Base-by-base conservation (phyloP, 1,140 invertebrate genomes). In the Drosophila guanche region DNA sequence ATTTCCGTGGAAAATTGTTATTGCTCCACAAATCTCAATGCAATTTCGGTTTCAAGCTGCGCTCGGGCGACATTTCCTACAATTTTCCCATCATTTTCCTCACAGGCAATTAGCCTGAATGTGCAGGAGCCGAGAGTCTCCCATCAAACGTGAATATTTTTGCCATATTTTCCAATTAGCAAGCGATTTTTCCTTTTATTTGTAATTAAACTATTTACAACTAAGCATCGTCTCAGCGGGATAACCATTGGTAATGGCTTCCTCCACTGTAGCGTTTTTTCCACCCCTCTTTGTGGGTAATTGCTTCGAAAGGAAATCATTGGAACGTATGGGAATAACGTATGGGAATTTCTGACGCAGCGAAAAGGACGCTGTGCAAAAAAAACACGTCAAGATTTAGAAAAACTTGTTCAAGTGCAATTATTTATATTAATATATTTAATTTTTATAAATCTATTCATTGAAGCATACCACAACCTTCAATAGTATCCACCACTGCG, bases 151-250 rank as follows among this genome's bases (percentile, higher is more conserved):
- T 72, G 67, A 51, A 63, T 66, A 74, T 78, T 68, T 67, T 65
- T 55, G 46, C 73, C 60, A 75, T 79, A 76, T 63, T 73, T 85
- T 69, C 68, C 81, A 85, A 84, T 85, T 85, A 85, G 80, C 77
- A 37, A 53, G 22, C 67, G 81, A 80, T 86, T 86, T 81, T 65
- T 65, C 45, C 56, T 53, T 80, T 73, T 69, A 68, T 69, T 69
- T 50, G 59, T 66, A 73, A 75, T 80, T 80, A 69, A 86, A 80
- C 81, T 85, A 86, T 85, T 85, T 80, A 86, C 77, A 65, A 47
- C 70, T 81, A 63, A 73, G 63, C 63, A 25, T n/a, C 63, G 47
- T 46, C 81, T 22, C 80, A 66, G 57, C 68, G 60, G 80, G 81
- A 54, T 42, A 56, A 71, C 55, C 6, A 42, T 33, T 29, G 55